A percentile compares a stretch with the other conserved stretches of the same genome.
Conservation (phyloP, 1,140 invertebrate species). For the Heliothis virescens region DNA sequence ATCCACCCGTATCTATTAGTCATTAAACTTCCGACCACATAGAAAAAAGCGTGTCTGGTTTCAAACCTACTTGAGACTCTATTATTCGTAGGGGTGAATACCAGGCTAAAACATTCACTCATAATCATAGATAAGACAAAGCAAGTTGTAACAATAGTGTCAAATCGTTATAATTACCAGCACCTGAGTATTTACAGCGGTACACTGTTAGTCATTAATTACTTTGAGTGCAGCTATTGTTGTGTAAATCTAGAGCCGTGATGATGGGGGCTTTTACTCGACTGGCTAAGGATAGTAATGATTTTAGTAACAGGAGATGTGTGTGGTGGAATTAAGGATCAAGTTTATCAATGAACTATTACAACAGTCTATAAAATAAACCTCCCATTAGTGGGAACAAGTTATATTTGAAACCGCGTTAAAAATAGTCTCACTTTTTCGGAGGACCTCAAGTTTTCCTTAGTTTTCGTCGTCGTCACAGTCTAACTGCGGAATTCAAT, state of each 20-base stretch:
- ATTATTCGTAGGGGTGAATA: neutral
- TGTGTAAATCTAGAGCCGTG: neutral
- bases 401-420: too few relatives aligned
- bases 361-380: too few relatives aligned
- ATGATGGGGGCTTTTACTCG: neutral
- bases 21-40: neutral
- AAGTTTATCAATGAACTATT: too few relatives aligned
- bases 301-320: too few relatives aligned
- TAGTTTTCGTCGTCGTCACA: too few relatives aligned
- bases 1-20: neutral
- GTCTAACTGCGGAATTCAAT: too few relatives aligned
- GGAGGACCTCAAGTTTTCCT: too few relatives aligned
- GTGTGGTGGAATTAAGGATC: too few relatives aligned
- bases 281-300: too few relatives aligned
- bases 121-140: conserved; percentile 1
- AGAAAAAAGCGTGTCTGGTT: neutral
- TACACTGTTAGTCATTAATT: neutral
- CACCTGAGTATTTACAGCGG: conserved; percentile 29
- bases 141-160: conserved; percentile 4
- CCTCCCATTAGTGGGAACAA: too few relatives aligned
- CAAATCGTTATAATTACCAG: conserved; percentile 14
- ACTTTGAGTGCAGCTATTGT: neutral
- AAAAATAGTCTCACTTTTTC: too few relatives aligned
- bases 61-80: neutral
- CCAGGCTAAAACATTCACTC: too few relatives aligned